Evolutionary conservation across 92 coral and sea anemone genomes (phyloP).

Genomic region (Zoanthus gigantus): DNA sequence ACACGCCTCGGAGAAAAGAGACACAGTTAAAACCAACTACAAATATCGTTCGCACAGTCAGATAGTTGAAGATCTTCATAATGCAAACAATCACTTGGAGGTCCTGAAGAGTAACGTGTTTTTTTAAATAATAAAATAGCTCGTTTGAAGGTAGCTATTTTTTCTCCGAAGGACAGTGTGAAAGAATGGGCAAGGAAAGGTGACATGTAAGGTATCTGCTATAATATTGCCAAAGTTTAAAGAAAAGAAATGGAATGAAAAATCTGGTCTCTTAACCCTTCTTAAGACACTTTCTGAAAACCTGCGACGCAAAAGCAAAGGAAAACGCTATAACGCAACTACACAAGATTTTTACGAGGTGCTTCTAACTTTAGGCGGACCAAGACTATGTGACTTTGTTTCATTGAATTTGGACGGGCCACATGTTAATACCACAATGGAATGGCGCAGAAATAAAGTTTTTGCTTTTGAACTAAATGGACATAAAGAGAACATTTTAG

Average conservation of each 20-base stretch:
- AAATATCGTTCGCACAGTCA: background rate
- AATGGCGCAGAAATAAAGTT: slow-evolving; percentile 53
- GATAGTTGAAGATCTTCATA: background rate
- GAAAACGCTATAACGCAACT: slow-evolving; percentile 60
- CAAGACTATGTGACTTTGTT: slow-evolving; percentile 65
- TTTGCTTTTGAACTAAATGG: slow-evolving; percentile 51
- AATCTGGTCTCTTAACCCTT: slow-evolving; percentile 31
- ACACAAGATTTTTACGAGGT: slow-evolving; percentile 69
- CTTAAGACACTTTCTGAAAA: slow-evolving; percentile 49
- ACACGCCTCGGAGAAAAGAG: background rate
- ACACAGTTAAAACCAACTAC: background rate
- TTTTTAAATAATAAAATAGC: background rate
- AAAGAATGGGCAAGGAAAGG: slow-evolving; percentile 50
- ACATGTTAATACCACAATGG: slow-evolving; percentile 66
- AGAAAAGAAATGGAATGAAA: slow-evolving; percentile 50
- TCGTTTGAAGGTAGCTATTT: background rate
- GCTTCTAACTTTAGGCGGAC: slow-evolving; percentile 67
- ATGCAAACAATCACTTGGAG: background rate
- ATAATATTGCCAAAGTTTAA: slow-evolving; percentile 50
- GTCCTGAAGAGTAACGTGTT: background rate
- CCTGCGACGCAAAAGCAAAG: slow-evolving; percentile 57
- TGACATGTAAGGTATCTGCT: slow-evolving; percentile 52
- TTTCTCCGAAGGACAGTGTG: slow-evolving; percentile 43
- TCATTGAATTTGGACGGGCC: slow-evolving; percentile 64
- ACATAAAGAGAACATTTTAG: slow-evolving; percentile 57